A percentile compares a stretch with the other conserved stretches of the same genome.
Conservation (phyloP, 2,888 invertebrate species). For the Melieria crassipennis region DNA sequence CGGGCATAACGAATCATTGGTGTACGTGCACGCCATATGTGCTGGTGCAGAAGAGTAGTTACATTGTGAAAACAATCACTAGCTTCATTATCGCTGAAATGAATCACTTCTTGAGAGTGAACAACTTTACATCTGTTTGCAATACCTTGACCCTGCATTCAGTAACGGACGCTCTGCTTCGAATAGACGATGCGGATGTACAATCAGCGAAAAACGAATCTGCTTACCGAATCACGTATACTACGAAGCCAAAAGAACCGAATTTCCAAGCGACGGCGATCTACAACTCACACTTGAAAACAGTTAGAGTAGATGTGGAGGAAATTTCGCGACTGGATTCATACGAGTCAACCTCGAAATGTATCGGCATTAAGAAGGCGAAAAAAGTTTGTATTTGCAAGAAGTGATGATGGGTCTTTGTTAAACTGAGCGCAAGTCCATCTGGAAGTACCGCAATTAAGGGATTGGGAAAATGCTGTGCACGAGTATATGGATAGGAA, state of each 20-base stretch:
- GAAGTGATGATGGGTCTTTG: neutral
- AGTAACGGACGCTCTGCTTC: constrained; percentile 34
- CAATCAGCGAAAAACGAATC: constrained; percentile 10
- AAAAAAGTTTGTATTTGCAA: constrained; percentile 57
- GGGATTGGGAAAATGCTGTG: too few species aligned
- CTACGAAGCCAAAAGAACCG: constrained; percentile 36
- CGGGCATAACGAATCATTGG: constrained; percentile 77
- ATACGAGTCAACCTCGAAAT: constrained; percentile 45
- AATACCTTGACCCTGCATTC: constrained; percentile 40
- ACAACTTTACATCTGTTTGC: constrained; percentile 47
- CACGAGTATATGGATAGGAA: too few species aligned
- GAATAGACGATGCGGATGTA: constrained; percentile 16
- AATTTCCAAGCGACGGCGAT: constrained; percentile 46
- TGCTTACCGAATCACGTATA: constrained; percentile 39
- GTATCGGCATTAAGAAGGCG: constrained; percentile 47
- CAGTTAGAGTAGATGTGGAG: constrained; percentile 44
- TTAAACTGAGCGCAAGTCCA: too few species aligned
- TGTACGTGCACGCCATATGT: constrained; percentile 75
- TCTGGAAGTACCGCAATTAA: too few species aligned
- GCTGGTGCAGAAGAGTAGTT: constrained; percentile 22
- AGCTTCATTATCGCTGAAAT: constrained; percentile 45
- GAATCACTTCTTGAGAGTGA: constrained; percentile 46
- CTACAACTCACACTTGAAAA: constrained; percentile 40
- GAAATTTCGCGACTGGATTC: constrained; percentile 50
- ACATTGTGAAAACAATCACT: constrained; percentile 27